Evolutionary conservation across 2,888 invertebrate species (phyloP), one percentile per base, ranked within the genome.

Genomic region (Hedya salicella): DNA sequence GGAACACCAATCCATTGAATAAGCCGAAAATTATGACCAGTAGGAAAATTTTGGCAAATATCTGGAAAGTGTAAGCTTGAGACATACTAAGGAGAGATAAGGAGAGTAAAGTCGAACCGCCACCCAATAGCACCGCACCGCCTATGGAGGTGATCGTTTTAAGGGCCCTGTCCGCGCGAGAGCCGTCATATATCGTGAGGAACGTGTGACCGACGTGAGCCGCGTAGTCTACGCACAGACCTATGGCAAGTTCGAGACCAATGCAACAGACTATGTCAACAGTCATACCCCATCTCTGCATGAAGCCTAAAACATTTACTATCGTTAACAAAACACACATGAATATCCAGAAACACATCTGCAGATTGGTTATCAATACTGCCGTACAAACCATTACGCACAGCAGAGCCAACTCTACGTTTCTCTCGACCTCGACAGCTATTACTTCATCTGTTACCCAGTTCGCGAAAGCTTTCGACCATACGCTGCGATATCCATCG

Each of bases 181-280:
- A 80, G 0, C 94, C 93, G 46, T 93, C 87, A 16, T 89, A 85
- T 16, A 93, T 86, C 1, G 95, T 95, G 74, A 97, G 92, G 82
- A 97, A 97, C 2, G 96, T 95, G 78, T 97, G 96, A 0, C 96
- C 96, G 5, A 96, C 95, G 78, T 96, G 96, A 2, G 96, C 95
- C 0, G 97, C 96, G 75, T 96, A 97, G 85, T 97, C 97, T 0
- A 97, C 96, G 77, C 96, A 96, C 57, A 97, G 89, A 56, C 97
- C 97, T 68, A 96, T 95, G 2, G 96, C 96, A 36, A 97, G 89
- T 76, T 97, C 96, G 11, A 97, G 88, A 30, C 95, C 96, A 62
- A 97, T 96, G 78, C 96, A 96, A 60, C 96, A 95, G 9, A 96
- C 95, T 59, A 96, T 94, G 81, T 97, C 97, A 42, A 97, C 95